Evolutionary conservation across 2,888 invertebrate species (phyloP).

Genomic region (Erynnis tages): DNA sequence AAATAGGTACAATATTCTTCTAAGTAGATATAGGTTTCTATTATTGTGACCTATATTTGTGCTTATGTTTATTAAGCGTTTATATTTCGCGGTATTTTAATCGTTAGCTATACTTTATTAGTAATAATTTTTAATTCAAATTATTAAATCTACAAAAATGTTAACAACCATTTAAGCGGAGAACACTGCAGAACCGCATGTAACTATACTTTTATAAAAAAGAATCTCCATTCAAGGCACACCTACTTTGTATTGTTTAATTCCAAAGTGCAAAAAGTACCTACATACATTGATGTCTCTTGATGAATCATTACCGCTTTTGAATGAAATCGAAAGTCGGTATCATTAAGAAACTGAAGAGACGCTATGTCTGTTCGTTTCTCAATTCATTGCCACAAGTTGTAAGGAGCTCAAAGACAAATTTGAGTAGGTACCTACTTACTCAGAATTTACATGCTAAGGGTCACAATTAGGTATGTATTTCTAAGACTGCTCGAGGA

Average conservation of each 20-base stretch:
- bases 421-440: not conserved
- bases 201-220: not conserved
- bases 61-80: no score
- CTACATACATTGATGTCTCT: slow-evolving; percentile 9
- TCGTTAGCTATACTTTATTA: no score
- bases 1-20: no score
- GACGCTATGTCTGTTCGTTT: slow-evolving; percentile 15
- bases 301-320: slow-evolving; percentile 18
- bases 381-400: not conserved
- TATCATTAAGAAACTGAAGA: slow-evolving; percentile 9
- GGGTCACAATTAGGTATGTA: not conserved
- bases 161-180: not conserved
- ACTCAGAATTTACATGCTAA: no score
- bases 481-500: no score
- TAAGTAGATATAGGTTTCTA: no score
- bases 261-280: slow-evolving; percentile 2
- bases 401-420: no score
- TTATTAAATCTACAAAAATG: not conserved
- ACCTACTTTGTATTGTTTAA: slow-evolving; percentile 14
- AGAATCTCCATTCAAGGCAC: slow-evolving; percentile 6
- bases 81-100: no score
- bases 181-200: not conserved
- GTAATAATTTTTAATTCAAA: no score
- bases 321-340: slow-evolving; percentile 25
- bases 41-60: no score